A percentile compares a stretch with the other conserved stretches of the same genome.
phyloP scores from a whole-genome alignment of 2,888 invertebrate species.

The Flexamia atlantica region DNA sequence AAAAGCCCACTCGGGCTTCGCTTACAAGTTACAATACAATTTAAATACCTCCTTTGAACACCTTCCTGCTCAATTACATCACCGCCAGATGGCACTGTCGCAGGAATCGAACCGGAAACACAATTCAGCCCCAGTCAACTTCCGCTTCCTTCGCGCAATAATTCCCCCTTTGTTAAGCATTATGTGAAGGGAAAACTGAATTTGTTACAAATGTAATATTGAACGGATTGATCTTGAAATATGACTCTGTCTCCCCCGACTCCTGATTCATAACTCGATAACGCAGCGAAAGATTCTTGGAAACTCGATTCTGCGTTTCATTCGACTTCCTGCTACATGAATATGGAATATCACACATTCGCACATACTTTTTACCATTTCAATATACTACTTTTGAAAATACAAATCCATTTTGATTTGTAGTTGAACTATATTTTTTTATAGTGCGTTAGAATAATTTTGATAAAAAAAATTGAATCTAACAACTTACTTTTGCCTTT shows the following conservation, averaged over 20 bases:
- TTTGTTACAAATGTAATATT: conserved; percentile 57
- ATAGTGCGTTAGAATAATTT: too few relatives aligned
- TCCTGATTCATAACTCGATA: conserved; percentile 45
- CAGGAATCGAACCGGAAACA: conserved; percentile 45
- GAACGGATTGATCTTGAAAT: conserved; percentile 52
- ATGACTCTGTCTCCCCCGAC: conserved; percentile 39
- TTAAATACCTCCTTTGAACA: not conserved
- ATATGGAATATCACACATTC: conserved; percentile 26
- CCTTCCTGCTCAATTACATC: conserved; percentile 32
- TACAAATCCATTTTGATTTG: too few relatives aligned
- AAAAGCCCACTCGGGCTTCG: too few relatives aligned
- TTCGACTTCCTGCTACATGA: not conserved
- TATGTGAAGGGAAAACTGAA: conserved; percentile 54
- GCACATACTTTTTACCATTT: not conserved
- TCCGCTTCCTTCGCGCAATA: conserved; percentile 54
- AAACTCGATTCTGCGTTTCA: conserved; percentile 31
- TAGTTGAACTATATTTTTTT: too few relatives aligned
- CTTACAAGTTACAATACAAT: conserved; percentile 4
- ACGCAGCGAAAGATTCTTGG: conserved; percentile 20
- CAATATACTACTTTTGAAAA: too few relatives aligned
- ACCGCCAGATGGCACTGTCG: not conserved
- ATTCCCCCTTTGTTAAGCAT: conserved; percentile 53
- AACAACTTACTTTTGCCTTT: too few relatives aligned
- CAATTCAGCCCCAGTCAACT: conserved; percentile 44
- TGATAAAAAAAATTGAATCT: too few relatives aligned